Evolutionary conservation across 2,888 invertebrate species (phyloP).

Genomic region (Trissonchulus latispiculum): DNA sequence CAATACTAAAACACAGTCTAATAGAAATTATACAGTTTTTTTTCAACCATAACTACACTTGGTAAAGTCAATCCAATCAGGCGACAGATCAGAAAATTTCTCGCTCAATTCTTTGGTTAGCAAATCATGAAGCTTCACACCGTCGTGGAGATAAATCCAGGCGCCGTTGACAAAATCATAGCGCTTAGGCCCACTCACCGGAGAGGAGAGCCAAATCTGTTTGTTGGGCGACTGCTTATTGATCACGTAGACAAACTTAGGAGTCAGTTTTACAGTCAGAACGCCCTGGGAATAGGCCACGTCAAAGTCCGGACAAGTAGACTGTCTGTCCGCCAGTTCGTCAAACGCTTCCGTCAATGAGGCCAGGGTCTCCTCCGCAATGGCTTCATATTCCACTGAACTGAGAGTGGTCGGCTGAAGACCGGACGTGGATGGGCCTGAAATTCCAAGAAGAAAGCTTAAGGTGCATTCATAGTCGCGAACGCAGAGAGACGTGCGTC

Average conservation of each 20-base stretch:
- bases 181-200: conserved; percentile 61
- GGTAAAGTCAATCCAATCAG: not conserved
- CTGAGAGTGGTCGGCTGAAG: too few relatives aligned
- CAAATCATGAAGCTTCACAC: conserved; percentile 64
- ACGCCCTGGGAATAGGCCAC: conserved; percentile 40
- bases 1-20: too few relatives aligned
- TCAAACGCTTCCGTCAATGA: conserved; percentile 21
- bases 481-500: too few relatives aligned
- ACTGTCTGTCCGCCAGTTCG: conserved; percentile 2
- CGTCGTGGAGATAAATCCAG: conserved; percentile 85
- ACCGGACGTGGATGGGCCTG: too few relatives aligned
- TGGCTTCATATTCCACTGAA: conserved; percentile 1
- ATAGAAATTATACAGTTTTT: too few relatives aligned
- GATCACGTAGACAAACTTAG: conserved; percentile 70
- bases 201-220: conserved; percentile 97
- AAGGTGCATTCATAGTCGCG: too few relatives aligned
- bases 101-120: conserved; percentile 64
- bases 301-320: conserved; percentile 25
- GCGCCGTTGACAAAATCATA: conserved; percentile 64
- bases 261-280: conserved; percentile 28
- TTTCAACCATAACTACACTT: not conserved
- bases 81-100: conserved; percentile 23
- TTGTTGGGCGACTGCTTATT: conserved; percentile 92
- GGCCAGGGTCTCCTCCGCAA: conserved; percentile 22
- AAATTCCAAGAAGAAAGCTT: too few relatives aligned